A percentile compares a stretch with the other conserved stretches of the same genome.
phyloP scores from a whole-genome alignment of 1,140 invertebrate genomes.

The Ips nitidus region DNA sequence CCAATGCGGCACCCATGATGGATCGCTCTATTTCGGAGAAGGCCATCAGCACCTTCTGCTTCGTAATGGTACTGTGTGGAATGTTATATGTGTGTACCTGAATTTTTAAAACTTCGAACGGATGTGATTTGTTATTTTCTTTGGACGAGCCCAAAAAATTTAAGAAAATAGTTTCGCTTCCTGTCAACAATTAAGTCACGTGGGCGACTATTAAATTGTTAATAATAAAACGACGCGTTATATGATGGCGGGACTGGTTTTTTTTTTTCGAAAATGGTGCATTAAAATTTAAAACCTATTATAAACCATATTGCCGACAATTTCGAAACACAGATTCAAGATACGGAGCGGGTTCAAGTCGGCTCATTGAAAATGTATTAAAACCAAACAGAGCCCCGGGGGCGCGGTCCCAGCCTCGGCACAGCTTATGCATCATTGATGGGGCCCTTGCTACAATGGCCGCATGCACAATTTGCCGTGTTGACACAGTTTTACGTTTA shows the following conservation, averaged over 20 bases:
- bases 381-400: slow-evolving; percentile 47
- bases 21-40: slow-evolving; percentile 1
- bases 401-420: slow-evolving; percentile 31
- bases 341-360: slow-evolving; percentile 12
- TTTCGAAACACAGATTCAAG: slow-evolving; percentile 34
- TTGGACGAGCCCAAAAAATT: too few species aligned
- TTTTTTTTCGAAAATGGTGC: too few species aligned
- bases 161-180: too few species aligned
- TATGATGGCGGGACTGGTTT: too few species aligned
- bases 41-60: not conserved
- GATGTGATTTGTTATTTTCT: not conserved
- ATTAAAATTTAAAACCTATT: slow-evolving; percentile 18
- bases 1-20: not conserved
- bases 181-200: too few species aligned
- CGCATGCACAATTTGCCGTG: slow-evolving; percentile 50
- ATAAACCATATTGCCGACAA: slow-evolving; percentile 20
- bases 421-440: slow-evolving; percentile 48
- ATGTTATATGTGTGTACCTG: not conserved
- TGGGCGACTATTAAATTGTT: too few species aligned
- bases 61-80: not conserved
- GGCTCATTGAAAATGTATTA: slow-evolving; percentile 52
- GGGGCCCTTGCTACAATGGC: slow-evolving; percentile 44
- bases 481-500: slow-evolving; percentile 49
- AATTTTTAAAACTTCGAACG: not conserved
- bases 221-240: too few species aligned